Evolutionary conservation across 2,113 vertebrate species (phyloP).

Genomic region (Geococcyx californianus): DNA sequence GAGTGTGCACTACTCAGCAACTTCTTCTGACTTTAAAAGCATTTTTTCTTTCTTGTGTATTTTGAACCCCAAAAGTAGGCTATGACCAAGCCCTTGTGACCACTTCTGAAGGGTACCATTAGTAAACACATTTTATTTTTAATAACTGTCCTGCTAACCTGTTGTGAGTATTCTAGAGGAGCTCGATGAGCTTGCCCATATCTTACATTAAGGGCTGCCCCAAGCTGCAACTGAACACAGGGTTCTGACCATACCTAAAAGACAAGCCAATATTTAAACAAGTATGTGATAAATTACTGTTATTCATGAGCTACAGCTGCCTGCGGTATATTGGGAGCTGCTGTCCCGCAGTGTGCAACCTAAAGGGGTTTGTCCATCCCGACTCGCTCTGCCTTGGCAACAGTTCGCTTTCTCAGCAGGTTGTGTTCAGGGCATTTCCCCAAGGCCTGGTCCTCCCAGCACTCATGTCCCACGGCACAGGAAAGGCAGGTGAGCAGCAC

Average conservation of each 20-base stretch:
- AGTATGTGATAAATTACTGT: not conserved
- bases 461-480: accelerated
- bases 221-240: not conserved
- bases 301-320: not conserved
- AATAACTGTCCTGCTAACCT: not conserved
- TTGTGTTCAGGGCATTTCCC: not conserved
- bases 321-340: not conserved
- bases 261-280: not conserved
- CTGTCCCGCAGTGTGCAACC: accelerated
- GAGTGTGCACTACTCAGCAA: not conserved
- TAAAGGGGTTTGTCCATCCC: accelerated
- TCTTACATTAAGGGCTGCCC: not conserved
- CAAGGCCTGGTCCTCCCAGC: not conserved
- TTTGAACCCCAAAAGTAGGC: not conserved
- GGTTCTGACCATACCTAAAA: not conserved
- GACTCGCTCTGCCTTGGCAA: not conserved
- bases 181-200: not conserved
- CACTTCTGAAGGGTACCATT: not conserved
- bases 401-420: accelerated
- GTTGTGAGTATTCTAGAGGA: not conserved
- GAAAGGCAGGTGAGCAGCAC: accelerated
- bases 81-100: not conserved
- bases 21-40: not conserved
- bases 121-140: not conserved
- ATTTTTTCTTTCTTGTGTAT: not conserved